Evolutionary conservation across 1,140 invertebrate genomes (phyloP), one percentile per base, ranked within the genome.

Genomic region (Ceratina australensis): DNA sequence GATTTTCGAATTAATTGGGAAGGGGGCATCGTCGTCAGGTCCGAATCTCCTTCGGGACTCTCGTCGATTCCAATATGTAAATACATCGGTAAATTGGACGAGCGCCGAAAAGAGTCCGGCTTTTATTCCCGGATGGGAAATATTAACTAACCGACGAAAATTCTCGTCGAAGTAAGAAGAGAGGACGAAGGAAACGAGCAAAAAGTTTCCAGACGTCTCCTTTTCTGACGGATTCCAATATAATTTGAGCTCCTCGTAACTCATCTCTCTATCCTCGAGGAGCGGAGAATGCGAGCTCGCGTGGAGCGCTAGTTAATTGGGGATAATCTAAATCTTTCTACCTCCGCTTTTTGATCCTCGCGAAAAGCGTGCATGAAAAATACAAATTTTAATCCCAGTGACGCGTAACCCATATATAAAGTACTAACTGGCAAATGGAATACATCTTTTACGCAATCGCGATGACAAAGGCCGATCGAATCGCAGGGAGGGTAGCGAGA

Each of bases 1-100:
- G 13, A 28, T 22, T 56, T 74, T 22, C 47, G 26, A 57, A 26
- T 66, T 74, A 64, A 74, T 74, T 65, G 72, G 61, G 24, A 49
- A 64, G 54, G 26, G 15, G 16, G 5, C 24, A 28, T 18, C 72
- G 5, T 16, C 33, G 33, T 42, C 33, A 5, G 33, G 33, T 42
- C 33, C 33, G 33, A 33, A 24, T 50, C 8, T 28, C 49, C 56
- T n/a, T 57, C 42, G 18, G 20, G 24, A 61, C 52, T 81, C 47
- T 3, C 7, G 18, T 42, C 26, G n/a, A 18, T 47, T 65, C 63
- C 0, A 26, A 18, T 28, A 26, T 26, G 16, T 26, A 18, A 18
- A 52, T 52, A 52, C 18, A n/a, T 52, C 5, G 15, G 18, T 1
- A 52, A 52, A 52, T 52, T 52, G 50, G 18, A 52, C 15, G 12